Percentiles rank a stretch among this genome's conserved stretches.
phyloP scores from a whole-genome alignment of 2,797 vertebrate genomes.

The Melanotaenia parkinsoni region DNA sequence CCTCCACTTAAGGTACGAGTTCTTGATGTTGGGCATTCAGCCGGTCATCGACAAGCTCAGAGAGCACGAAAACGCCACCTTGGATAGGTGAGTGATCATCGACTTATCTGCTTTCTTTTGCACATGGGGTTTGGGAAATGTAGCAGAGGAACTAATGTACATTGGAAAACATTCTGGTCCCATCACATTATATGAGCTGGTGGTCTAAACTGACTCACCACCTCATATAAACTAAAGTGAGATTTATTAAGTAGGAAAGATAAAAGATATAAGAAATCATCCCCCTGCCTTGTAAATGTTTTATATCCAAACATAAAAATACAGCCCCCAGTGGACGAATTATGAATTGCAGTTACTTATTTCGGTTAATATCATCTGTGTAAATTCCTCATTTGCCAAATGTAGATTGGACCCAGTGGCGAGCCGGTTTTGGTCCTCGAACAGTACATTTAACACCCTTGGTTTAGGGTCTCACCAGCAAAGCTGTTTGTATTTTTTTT shows the following conservation, averaged over 20 bases:
- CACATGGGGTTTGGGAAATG: background rate
- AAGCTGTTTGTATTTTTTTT: background rate
- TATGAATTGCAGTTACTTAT: background rate
- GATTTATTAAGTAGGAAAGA: too few species aligned
- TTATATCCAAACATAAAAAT: background rate
- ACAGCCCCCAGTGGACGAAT: background rate
- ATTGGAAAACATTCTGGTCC: too few species aligned
- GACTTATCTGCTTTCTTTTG: background rate
- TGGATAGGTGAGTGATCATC: conserved; percentile 87
- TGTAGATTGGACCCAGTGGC: too few species aligned
- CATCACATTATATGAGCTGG: too few species aligned
- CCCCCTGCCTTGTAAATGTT: too few species aligned
- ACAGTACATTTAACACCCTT: background rate
- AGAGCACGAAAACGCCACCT: conserved; percentile 93
- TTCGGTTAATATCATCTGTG: background rate
- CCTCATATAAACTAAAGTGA: too few species aligned
- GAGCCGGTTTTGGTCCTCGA: background rate
- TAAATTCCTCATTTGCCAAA: background rate
- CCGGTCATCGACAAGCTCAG: conserved; percentile 96
- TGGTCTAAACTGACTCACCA: background rate
- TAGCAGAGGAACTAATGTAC: too few species aligned
- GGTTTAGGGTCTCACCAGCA: background rate
- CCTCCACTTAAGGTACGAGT: conserved; percentile 95
- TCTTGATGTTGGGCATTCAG: conserved; percentile 97
- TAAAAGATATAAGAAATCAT: too few species aligned